Conservation (phyloP, 92 coral and sea anemone species). For the Ricordea florida region DNA sequence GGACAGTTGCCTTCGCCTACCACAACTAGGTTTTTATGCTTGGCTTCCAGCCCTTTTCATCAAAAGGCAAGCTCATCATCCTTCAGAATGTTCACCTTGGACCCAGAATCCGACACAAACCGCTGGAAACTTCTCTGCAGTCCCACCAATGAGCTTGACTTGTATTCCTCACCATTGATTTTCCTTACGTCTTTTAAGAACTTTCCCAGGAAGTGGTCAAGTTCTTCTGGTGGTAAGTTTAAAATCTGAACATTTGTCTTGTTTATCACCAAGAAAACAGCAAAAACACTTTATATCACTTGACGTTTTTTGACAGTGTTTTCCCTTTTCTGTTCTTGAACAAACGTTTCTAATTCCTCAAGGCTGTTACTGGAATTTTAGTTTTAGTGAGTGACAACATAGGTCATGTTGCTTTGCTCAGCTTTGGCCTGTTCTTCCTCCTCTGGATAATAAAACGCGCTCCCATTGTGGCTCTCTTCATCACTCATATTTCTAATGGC, state of each 20-base stretch:
- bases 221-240: conserved; percentile 49
- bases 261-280: conserved; percentile 50
- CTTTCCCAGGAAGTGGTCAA: conserved; percentile 38
- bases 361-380: conserved; percentile 33
- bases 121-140: conserved; percentile 52
- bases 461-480: conserved; percentile 40
- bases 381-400: conserved; percentile 19
- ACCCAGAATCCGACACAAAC: conserved; percentile 22
- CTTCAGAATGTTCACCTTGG: conserved; percentile 55
- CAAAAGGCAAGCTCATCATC: conserved; percentile 47
- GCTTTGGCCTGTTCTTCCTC: conserved; percentile 30
- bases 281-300: conserved; percentile 27
- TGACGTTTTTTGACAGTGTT: conserved; percentile 27
- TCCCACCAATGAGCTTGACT: conserved; percentile 30
- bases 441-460: conserved; percentile 37
- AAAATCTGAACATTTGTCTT: conserved; percentile 43
- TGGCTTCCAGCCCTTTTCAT: conserved; percentile 60
- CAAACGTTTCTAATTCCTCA: conserved; percentile 30
- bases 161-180: conserved; percentile 40
- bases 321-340: conserved; percentile 17
- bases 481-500: conserved; percentile 20
- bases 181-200: conserved; percentile 46
- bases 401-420: conserved; percentile 27
- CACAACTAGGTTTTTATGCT: conserved; percentile 48
- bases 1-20: conserved; percentile 49